Base-by-base conservation (phyloP, 2,113 vertebrate species). In the Hipposideros armiger region DNA sequence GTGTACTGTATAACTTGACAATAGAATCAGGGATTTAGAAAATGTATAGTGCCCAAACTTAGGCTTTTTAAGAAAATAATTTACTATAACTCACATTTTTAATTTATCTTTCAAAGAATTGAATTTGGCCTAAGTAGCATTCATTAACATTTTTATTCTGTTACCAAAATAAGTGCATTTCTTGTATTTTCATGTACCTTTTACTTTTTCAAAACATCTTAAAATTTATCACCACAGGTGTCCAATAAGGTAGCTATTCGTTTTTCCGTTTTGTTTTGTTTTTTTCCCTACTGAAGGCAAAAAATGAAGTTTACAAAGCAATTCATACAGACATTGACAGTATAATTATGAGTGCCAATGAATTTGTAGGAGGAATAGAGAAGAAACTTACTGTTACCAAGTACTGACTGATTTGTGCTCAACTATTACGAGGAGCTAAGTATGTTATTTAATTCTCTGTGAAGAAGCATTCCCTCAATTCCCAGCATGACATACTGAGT, bases 141-240 rank as follows among this genome's bases (percentile, higher is more conserved):
- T 92, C 9, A 9, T 60, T 56, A 86, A 72, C 8, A 67, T 62
- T 89, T 85, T 93, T 77, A 88, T 93, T 82, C n/a, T 42, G 7
- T 40, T 90, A 11, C 14, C 30, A 92, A 91, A 94, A 87, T 92
- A 72, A 80, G 52, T 42, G 0, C 20, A 54, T 30, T 73, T 88
- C 6, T 74, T 82, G 16, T 52, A 94, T 74, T 70, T 73, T 62
- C 66, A 47, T 69, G 28, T 45, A 13, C 22, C 9, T 80, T 77
- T 90, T 54, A 70, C 45, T 74, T 70, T 92, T 81, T 47, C 9
- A 91, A 87, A 92, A 19, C 26, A 56, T 36, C 36, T 91, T 74
- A 42, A 83, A 83, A 67, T 72, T 87, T 64, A 2, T 81, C 32
- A 66, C 45, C 47, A 42, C 69, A 70, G 4, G 4, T 36, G 3